Percentiles rank a stretch among this genome's conserved stretches.
These are phyloP conservation scores for Diploptera punctata DNA, from an alignment of 2,888 invertebrate genomes.

Conservation along the genomic window DNA sequence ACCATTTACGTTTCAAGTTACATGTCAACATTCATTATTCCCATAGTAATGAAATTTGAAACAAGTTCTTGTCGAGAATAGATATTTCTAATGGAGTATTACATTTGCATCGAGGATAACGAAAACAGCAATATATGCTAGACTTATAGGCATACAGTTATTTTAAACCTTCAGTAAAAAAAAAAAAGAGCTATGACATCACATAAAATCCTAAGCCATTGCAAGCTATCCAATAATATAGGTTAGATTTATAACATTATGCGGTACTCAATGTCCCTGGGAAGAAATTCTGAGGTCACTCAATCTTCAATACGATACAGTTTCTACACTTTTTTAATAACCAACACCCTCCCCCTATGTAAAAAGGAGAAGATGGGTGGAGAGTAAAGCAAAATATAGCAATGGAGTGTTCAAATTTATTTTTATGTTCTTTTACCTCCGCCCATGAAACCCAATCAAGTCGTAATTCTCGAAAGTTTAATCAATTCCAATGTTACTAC, in stretches of 20 bases:
- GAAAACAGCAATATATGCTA: too few species aligned
- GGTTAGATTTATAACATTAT: conserved; percentile 14
- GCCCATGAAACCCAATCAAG: conserved; percentile 42
- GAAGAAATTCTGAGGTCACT: conserved; percentile 2
- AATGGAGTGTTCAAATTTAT: conserved; percentile 40
- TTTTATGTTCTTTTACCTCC: conserved; percentile 42
- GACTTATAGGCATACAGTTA: neutral
- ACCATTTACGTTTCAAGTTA: too few species aligned
- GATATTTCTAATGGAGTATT: too few species aligned
- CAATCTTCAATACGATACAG: conserved; percentile 9
- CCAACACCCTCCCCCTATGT: conserved; percentile 3
- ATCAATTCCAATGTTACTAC: conserved; percentile 37
- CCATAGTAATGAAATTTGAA: too few species aligned
- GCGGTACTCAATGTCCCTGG: neutral
- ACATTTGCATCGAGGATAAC: too few species aligned
- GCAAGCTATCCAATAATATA: conserved; percentile 13
- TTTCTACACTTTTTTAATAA: conserved; percentile 7
- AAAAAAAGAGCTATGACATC: too few species aligned
- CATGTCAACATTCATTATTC: too few species aligned
- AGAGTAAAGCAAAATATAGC: neutral
- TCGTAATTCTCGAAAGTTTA: conserved; percentile 42
- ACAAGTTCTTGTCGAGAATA: too few species aligned
- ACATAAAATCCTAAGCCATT: neutral
- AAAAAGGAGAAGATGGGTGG: neutral
- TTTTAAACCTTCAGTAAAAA: neutral